Evolutionary conservation across 1,140 invertebrate genomes (phyloP).

Genomic region (Laupala kohalensis): DNA sequence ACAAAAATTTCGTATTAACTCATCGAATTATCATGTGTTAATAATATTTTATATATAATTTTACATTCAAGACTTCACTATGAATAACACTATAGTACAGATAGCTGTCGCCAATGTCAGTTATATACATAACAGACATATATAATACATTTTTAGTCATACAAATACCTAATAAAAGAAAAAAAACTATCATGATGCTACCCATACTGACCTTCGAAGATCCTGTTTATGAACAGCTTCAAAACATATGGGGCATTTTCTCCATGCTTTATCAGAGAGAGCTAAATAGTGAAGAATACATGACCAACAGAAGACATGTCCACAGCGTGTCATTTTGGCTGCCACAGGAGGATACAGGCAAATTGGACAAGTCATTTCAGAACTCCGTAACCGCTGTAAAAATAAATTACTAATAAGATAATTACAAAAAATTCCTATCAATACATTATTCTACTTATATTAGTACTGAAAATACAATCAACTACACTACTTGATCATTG

Average conservation of each 20-base stretch:
- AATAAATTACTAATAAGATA: neutral
- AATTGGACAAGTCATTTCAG: slow-evolving; percentile 74
- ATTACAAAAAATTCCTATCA: neutral
- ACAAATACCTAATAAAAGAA: too few species aligned
- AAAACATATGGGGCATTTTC: slow-evolving; percentile 79
- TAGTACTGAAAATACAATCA: too few species aligned
- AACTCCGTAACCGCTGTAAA: slow-evolving; percentile 40
- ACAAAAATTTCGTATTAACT: too few species aligned
- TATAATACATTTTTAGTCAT: too few species aligned
- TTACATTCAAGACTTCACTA: too few species aligned
- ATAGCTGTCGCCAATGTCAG: too few species aligned
- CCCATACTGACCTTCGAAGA: slow-evolving; percentile 63
- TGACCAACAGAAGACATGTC: slow-evolving; percentile 91
- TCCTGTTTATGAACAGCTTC: slow-evolving; percentile 61
- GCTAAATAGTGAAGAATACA: slow-evolving; percentile 88
- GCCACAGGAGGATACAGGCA: slow-evolving; percentile 72
- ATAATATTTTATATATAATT: too few species aligned
- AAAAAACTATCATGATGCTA: too few species aligned
- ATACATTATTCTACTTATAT: neutral
- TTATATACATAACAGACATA: too few species aligned
- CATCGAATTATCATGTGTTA: too few species aligned
- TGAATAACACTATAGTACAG: too few species aligned
- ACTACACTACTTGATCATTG: too few species aligned
- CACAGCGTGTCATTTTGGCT: slow-evolving; percentile 85
- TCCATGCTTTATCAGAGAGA: slow-evolving; percentile 60